phyloP scores from a whole-genome alignment of 2,888 invertebrate genomes.

The Cantharis rufa region DNA sequence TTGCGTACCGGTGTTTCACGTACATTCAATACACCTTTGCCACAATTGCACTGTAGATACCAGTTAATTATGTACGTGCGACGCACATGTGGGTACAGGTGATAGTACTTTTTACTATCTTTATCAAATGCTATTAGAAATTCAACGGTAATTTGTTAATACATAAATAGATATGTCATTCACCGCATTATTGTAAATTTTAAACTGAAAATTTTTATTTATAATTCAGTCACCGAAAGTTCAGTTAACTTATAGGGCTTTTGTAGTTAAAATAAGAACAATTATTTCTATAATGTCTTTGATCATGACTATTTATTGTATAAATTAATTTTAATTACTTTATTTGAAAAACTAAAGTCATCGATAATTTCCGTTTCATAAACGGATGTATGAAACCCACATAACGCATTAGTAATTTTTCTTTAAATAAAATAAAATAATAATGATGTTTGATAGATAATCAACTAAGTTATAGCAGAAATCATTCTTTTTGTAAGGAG shows the following conservation, averaged over 20 bases:
- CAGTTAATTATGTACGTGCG: slow-evolving; percentile 41
- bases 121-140: slow-evolving; percentile 14
- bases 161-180: not conserved
- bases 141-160: slow-evolving; percentile 13
- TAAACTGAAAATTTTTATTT: not conserved
- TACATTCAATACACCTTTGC: slow-evolving; percentile 20
- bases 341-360: not conserved
- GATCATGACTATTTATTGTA: not conserved
- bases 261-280: no score
- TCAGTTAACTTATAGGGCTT: no score
- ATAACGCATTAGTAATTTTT: not conserved
- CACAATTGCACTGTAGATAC: slow-evolving; percentile 34
- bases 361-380: not conserved
- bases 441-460: no score
- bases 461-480: not conserved
- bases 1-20: slow-evolving; percentile 12
- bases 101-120: slow-evolving; percentile 33
- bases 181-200: not conserved
- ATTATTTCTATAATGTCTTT: not conserved
- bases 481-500: not conserved
- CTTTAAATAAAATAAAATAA: not conserved
- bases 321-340: not conserved
- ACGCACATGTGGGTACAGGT: slow-evolving; percentile 42
- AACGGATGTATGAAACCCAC: not conserved
- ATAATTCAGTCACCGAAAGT: not conserved